Evolutionary conservation across 2,888 invertebrate species (phyloP).

Genomic region (Drosophila eohydei): DNA sequence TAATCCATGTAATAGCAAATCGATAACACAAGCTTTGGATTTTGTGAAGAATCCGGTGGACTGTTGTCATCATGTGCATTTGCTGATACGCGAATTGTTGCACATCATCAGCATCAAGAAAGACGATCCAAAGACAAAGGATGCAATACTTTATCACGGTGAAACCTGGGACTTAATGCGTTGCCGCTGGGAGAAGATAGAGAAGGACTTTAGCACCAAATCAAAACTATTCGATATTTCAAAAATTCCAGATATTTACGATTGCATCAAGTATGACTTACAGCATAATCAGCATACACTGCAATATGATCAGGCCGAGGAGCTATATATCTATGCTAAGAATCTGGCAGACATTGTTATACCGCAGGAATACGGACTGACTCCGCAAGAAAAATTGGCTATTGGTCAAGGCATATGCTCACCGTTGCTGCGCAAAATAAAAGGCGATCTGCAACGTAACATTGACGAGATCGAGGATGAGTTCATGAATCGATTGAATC

Average conservation of each 20-base stretch:
- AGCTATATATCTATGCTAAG: slow-evolving; percentile 97
- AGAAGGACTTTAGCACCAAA: slow-evolving; percentile 98
- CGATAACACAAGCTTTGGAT: slow-evolving; percentile 95
- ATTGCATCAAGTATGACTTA: slow-evolving; percentile 99
- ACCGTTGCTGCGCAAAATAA: slow-evolving; percentile 96
- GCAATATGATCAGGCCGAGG: slow-evolving; percentile 95
- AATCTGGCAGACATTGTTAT: slow-evolving; percentile 99
- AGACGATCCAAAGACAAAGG: slow-evolving; percentile 96
- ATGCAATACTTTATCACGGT: slow-evolving; percentile 97
- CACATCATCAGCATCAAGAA: slow-evolving; percentile 93
- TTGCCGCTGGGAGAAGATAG: slow-evolving; percentile 98
- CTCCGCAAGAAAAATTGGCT: slow-evolving; percentile 96
- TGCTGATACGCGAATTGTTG: slow-evolving; percentile 93
- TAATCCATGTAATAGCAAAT: slow-evolving; percentile 96
- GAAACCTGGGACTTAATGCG: slow-evolving; percentile 99
- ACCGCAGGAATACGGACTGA: slow-evolving; percentile 99
- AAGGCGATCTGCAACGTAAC: slow-evolving; percentile 96
- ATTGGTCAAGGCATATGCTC: slow-evolving; percentile 99
- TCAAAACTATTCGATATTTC: slow-evolving; percentile 97
- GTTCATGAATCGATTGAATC: slow-evolving; percentile 97
- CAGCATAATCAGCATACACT: slow-evolving; percentile 98
- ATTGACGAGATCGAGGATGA: slow-evolving; percentile 97
- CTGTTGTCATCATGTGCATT: slow-evolving; percentile 96
- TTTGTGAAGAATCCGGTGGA: slow-evolving; percentile 98
- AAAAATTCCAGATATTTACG: slow-evolving; percentile 99